These are phyloP conservation scores for Sus scrofa DNA, from an alignment of 2,113 vertebrate genomes.

Conservation along the genomic window DNA sequence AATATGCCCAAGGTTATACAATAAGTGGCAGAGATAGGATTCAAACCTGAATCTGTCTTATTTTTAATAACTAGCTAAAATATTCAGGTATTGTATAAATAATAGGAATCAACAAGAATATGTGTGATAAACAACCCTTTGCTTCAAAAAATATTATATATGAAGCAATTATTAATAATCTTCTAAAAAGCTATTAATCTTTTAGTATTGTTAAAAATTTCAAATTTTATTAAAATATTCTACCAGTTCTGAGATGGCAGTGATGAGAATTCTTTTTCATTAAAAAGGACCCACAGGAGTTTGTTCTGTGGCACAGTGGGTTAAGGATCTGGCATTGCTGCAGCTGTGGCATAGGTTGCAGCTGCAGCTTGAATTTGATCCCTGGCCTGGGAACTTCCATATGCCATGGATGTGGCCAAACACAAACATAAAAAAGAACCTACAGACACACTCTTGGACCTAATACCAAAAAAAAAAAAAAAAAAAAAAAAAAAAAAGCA, in stretches of 20 bases:
- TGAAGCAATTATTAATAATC: conserved; percentile 51
- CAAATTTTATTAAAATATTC: conserved; percentile 55
- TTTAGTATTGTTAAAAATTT: conserved; percentile 68
- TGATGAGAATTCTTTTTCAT: conserved; percentile 21
- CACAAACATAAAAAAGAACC: too few relatives aligned
- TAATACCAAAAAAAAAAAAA: background rate
- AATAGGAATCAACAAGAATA: background rate
- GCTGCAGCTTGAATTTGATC: too few relatives aligned
- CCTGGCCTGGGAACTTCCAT: too few relatives aligned
- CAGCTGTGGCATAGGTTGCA: too few relatives aligned
- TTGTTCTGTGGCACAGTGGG: too few relatives aligned
- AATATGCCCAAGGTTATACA: background rate
- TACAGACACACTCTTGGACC: too few relatives aligned
- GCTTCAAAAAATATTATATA: conserved; percentile 24
- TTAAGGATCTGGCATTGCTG: too few relatives aligned
- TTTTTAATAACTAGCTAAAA: conserved; percentile 12
- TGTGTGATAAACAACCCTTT: conserved; percentile 40
- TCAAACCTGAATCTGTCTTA: conserved; percentile 41
- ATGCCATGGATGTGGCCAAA: too few relatives aligned
- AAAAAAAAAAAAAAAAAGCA: background rate
- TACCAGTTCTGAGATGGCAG: conserved; percentile 30
- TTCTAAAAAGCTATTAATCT: conserved; percentile 54
- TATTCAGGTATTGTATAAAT: conserved; percentile 29
- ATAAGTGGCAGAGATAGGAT: background rate
- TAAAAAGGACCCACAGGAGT: conserved; percentile 23